Conservation (phyloP, 2,113 vertebrate species). For the Gallinago media region DNA sequence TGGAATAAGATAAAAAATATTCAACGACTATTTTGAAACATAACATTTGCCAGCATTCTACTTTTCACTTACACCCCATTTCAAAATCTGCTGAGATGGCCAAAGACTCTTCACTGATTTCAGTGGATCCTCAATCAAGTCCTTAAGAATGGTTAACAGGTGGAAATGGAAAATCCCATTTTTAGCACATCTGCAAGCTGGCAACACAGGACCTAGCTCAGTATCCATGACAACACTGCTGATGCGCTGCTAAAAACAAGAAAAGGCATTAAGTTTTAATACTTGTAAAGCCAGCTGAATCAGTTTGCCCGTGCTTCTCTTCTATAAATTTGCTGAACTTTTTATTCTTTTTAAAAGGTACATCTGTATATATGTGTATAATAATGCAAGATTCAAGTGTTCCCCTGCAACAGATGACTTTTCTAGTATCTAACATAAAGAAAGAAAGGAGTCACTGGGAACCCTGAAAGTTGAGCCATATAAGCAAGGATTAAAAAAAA, state of each 20-base stretch:
- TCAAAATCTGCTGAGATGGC: background rate
- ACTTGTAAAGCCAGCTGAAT: slow-evolving; percentile 26
- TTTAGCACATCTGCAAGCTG: slow-evolving; percentile 53
- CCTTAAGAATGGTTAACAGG: background rate
- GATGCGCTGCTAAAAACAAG: slow-evolving; percentile 41
- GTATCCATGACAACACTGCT: slow-evolving; percentile 72
- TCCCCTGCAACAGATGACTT: background rate
- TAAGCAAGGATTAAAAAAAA: background rate
- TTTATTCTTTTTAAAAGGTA: background rate
- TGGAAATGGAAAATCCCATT: slow-evolving; percentile 23
- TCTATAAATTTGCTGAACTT: background rate
- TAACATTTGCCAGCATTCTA: background rate
- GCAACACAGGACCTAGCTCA: slow-evolving; percentile 26
- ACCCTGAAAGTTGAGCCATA: background rate
- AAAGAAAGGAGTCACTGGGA: background rate
- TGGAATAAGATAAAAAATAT: background rate
- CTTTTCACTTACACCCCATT: background rate
- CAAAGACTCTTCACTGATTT: background rate
- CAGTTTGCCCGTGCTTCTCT: background rate
- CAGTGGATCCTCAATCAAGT: background rate
- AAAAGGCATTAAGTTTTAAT: slow-evolving; percentile 68
- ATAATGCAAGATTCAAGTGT: background rate
- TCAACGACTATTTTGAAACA: background rate
- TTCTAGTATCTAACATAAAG: background rate
- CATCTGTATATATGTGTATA: background rate